Evolutionary conservation across 2,888 invertebrate genomes (phyloP).

Genomic region (Plagodis pulveraria): DNA sequence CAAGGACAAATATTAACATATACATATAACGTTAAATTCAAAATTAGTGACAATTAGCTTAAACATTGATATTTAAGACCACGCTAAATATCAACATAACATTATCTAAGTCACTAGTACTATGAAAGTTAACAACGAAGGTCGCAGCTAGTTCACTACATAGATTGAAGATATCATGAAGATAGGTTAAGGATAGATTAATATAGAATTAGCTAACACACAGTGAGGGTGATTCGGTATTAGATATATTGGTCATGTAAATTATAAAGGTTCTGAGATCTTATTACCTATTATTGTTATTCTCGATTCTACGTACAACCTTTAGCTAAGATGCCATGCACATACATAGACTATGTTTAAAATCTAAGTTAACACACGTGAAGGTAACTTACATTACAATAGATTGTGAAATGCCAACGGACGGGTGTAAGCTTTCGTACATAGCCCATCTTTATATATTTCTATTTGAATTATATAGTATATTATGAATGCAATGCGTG

Average conservation of each 20-base stretch:
- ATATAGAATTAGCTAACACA: constrained; percentile 52
- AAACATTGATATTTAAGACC: constrained; percentile 50
- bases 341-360: constrained; percentile 70
- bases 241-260: constrained; percentile 37
- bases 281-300: constrained; percentile 77
- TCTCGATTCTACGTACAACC: constrained; percentile 78
- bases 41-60: constrained; percentile 80
- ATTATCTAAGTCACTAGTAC: constrained; percentile 69
- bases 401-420: constrained; percentile 59
- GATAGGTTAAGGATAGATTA: constrained; percentile 57
- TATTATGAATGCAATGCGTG: constrained; percentile 63
- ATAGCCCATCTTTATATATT: constrained; percentile 54
- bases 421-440: constrained; percentile 56
- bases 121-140: constrained; percentile 82
- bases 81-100: constrained; percentile 80
- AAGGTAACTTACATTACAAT: constrained; percentile 60
- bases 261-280: constrained; percentile 44
- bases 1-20: constrained; percentile 24
- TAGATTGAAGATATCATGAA: constrained; percentile 62
- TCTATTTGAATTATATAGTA: constrained; percentile 37
- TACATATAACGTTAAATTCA: constrained; percentile 53
- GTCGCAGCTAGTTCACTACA: constrained; percentile 63
- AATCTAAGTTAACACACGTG: constrained; percentile 79
- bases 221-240: constrained; percentile 57
- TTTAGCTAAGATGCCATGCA: constrained; percentile 81